Percentiles rank a stretch among this genome's conserved stretches.
Conservation (phyloP, 2,797 vertebrate genomes). For the Cynodonichthys magdalenae region DNA sequence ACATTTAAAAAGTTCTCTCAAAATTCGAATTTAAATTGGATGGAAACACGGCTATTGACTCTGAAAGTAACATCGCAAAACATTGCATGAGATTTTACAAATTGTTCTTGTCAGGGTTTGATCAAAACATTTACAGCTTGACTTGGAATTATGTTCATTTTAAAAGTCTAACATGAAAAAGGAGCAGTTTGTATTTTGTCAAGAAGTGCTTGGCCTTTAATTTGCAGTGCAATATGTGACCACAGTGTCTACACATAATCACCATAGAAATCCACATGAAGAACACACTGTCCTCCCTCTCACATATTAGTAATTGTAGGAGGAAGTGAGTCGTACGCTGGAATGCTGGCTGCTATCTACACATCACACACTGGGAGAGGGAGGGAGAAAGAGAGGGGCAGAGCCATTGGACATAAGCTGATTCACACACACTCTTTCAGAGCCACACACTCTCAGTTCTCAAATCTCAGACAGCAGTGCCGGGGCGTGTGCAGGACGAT, state of each 20-base stretch:
- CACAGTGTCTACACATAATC: constrained; percentile 22
- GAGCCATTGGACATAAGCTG: constrained; percentile 53
- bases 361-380: constrained; percentile 32
- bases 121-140: too few species aligned
- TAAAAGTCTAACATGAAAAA: too few species aligned
- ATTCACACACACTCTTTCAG: constrained; percentile 40
- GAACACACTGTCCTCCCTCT: constrained; percentile 36
- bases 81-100: too few species aligned
- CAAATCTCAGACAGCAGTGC: constrained; percentile 43
- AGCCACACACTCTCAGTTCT: constrained; percentile 51
- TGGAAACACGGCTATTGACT: too few species aligned
- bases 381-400: constrained; percentile 41
- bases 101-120: too few species aligned
- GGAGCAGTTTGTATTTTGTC: too few species aligned
- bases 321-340: constrained; percentile 77
- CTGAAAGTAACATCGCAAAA: too few species aligned
- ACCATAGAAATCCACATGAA: constrained; percentile 22
- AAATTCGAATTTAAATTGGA: too few species aligned
- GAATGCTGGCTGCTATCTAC: constrained; percentile 69
- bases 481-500: constrained; percentile 42
- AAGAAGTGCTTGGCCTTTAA: not conserved
- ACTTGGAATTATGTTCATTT: too few species aligned
- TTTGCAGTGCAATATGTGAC: not conserved
- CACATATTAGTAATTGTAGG: constrained; percentile 49
- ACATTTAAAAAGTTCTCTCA: too few species aligned